Base-by-base conservation (phyloP, 2,888 invertebrate species). In the Brenthis hecate region DNA sequence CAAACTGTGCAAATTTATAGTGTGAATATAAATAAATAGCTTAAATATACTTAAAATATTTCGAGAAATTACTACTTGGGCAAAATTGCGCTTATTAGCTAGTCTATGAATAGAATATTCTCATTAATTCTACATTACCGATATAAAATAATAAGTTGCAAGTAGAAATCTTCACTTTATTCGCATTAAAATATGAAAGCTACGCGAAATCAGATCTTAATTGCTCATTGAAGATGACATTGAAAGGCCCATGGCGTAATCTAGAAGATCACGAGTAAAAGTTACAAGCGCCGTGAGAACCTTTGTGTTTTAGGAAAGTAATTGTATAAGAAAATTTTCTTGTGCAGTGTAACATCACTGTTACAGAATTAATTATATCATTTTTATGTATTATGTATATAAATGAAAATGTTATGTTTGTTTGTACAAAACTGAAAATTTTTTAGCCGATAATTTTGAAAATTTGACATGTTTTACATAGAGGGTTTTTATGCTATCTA, bases 271-370 rank as follows among this genome's bases (percentile, higher is more conserved):
- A 65, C 69, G 36, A 81, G 76, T 75, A 73, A 79, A 79, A 80
- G 75, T 78, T 80, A 67, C 73, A 74, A 69, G 75, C 75, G 77
- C 73, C 80, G 85, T 84, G 84, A 72, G 85, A 85, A 80, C 71
- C 76, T 76, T 76, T 77, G 75, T 73, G 66, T 51, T 72, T 70
- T 71, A 78, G 73, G 73, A 75, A 78, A 77, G 77, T 72, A 75
- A 83, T 66, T 66, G 77, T 79, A 75, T 75, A 82, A 79, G 82
- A 48, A 58, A 48, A 58, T 58, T 58, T 28, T 58, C 58, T 58
- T 58, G 48, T 48, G 48, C 48, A 58, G 48, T 58, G 48, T 48
- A 58, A 28, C 28, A 48, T 58, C 48, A 8, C 23, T 58, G 23
- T 58, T 58, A 47, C 19, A 11, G 13, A 47, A 47, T 8, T 11